These are phyloP conservation scores for Galeopterus variegatus DNA, from an alignment of 2,113 vertebrate species.

Conservation along the genomic window DNA sequence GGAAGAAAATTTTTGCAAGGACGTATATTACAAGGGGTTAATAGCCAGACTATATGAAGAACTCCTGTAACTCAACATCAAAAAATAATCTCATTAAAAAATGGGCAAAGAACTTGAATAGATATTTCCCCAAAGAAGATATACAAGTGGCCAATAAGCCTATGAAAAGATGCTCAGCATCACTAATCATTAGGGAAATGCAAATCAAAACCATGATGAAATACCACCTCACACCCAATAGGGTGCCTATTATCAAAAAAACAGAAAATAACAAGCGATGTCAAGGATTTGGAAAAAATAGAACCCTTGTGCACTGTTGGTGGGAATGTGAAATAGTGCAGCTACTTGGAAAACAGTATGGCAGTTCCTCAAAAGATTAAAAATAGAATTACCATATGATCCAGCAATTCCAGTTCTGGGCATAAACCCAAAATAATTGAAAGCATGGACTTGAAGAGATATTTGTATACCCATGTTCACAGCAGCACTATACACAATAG, in stretches of 20 bases:
- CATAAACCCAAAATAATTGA: neutral
- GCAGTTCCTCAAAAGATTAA: neutral
- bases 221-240: neutral
- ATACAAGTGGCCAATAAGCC: neutral
- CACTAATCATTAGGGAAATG: constrained; percentile 24
- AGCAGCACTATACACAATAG: neutral
- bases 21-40: too few relatives aligned
- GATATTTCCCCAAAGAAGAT: neutral
- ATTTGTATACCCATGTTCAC: neutral
- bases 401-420: neutral
- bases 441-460: neutral
- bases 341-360: neutral
- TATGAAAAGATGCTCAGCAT: constrained; percentile 18
- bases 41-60: too few relatives aligned
- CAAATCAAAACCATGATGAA: constrained; percentile 40
- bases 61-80: neutral
- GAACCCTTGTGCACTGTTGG: neutral
- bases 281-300: neutral
- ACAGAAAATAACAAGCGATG: neutral
- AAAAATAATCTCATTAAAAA: neutral
- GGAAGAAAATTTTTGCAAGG: too few relatives aligned
- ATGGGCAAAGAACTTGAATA: neutral
- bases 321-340: neutral
- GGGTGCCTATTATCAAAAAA: neutral
- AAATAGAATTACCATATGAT: neutral